Base-by-base conservation (phyloP, 2,113 vertebrate genomes). In the Mustelus asterias region DNA sequence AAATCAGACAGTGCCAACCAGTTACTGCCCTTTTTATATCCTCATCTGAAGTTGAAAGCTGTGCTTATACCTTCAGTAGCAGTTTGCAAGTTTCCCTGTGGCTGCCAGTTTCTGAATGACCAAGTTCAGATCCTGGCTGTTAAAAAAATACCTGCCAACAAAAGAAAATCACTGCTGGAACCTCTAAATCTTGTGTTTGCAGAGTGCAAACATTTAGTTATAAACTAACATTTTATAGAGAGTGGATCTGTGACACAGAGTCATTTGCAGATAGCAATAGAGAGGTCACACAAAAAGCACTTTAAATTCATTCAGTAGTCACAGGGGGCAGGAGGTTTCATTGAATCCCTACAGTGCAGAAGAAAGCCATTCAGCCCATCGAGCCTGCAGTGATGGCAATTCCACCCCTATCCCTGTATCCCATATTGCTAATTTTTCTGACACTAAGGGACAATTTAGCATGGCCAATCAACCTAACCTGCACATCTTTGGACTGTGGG, bases 211-310 rank as follows among this genome's bases (percentile, higher is more conserved):
- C 16, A 41, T 54, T 89, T 16, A 89, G 48, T 58, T 14, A 54
- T 14, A 33, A 89, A 33, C 26, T 13, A 54, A 54, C 24, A 60
- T 58, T 89, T 26, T 20, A 44, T 22, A 16, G 18, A 29, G 48
- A 13, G 24, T 60, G 48, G 20, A 89, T 69, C 63, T 13, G n/a
- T 41, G 69, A n/a, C 9, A 44, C 67, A 41, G 37, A 89, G 11
- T 41, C 16, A 0, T 8, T 92, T 60, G 41, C 37, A 67, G 63
- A 33, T 44, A 92, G 86, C 86, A 58, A 60, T 89, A 58, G 29
- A 94, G 20, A 67, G 54, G 60, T 94, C 70, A 41, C 37, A 65
- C 63, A 94, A 41, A 41, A 94, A 67, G 92, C 92, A 94, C 92
- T 65, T 89, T 60, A 93, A 29, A 93, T n/a, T 65, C 29, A 65